phyloP scores from a whole-genome alignment of 1,140 invertebrate species.

The Hypothenemus hampei region DNA sequence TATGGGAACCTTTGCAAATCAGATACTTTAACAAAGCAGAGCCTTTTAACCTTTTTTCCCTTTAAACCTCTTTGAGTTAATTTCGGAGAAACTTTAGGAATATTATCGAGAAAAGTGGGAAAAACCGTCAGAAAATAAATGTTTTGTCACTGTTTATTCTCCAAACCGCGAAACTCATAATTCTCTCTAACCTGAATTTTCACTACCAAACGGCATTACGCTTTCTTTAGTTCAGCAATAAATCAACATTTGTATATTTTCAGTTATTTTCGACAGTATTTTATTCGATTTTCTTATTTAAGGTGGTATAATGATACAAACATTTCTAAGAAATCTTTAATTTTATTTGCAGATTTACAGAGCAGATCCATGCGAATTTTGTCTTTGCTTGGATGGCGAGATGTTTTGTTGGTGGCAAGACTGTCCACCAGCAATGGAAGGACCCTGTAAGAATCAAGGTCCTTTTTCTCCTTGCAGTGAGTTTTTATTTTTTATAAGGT shows the following conservation, averaged over 20 bases:
- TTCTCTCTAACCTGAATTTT: too few species aligned
- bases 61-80: too few species aligned
- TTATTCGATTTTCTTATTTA: not conserved
- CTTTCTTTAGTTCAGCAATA: too few species aligned
- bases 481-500: too few species aligned
- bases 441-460: slow-evolving; percentile 41
- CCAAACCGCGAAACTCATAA: too few species aligned
- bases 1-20: too few species aligned
- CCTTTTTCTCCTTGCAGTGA: slow-evolving; percentile 45
- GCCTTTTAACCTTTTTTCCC: too few species aligned
- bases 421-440: slow-evolving; percentile 48
- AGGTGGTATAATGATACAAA: not conserved
- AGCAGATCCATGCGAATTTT: slow-evolving; percentile 60
- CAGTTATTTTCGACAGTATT: not conserved
- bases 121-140: too few species aligned
- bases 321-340: not conserved
- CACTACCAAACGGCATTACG: not conserved
- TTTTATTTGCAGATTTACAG: slow-evolving; percentile 49
- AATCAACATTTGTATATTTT: not conserved
- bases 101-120: too few species aligned
- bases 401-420: slow-evolving; percentile 72
- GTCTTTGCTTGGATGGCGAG: slow-evolving; percentile 65
- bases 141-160: too few species aligned
- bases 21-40: too few species aligned
- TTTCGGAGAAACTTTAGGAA: too few species aligned